Evolutionary conservation across 1,140 invertebrate species (phyloP).

Genomic region (Odontomachus brunneus): DNA sequence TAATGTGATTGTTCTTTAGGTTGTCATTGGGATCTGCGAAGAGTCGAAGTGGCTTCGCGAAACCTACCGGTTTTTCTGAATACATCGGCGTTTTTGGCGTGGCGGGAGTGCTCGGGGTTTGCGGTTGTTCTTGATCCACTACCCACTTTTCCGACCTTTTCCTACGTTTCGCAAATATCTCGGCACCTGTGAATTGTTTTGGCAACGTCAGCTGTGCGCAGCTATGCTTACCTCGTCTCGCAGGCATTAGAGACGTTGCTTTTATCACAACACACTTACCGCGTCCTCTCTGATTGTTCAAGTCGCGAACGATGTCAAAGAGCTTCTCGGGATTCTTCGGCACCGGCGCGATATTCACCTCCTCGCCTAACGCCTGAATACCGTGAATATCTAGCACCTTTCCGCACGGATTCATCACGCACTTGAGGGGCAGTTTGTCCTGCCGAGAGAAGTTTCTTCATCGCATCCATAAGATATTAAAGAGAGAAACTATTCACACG

Average conservation of each 20-base stretch:
- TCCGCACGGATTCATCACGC: constrained; percentile 92
- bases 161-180: constrained; percentile 94
- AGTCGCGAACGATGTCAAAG: constrained; percentile 90
- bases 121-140: constrained; percentile 89
- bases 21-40: too few species aligned
- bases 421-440: constrained; percentile 89
- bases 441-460: constrained; percentile 61
- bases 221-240: neutral
- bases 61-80: constrained; percentile 74
- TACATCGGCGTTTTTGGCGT: constrained; percentile 73
- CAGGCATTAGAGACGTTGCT: neutral
- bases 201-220: neutral
- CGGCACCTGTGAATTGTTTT: constrained; percentile 88
- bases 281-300: constrained; percentile 92
- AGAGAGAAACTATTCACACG: neutral
- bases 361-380: constrained; percentile 88
- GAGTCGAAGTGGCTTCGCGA: too few species aligned
- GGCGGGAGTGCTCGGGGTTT: constrained; percentile 73
- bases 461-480: neutral
- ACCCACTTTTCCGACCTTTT: constrained; percentile 95
- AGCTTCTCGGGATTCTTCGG: constrained; percentile 85
- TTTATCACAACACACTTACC: constrained; percentile 83
- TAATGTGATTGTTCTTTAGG: neutral
- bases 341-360: constrained; percentile 88
- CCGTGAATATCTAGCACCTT: constrained; percentile 90